phyloP scores from a whole-genome alignment of 2,113 vertebrate species.

The Nyctibius bracteatus region DNA sequence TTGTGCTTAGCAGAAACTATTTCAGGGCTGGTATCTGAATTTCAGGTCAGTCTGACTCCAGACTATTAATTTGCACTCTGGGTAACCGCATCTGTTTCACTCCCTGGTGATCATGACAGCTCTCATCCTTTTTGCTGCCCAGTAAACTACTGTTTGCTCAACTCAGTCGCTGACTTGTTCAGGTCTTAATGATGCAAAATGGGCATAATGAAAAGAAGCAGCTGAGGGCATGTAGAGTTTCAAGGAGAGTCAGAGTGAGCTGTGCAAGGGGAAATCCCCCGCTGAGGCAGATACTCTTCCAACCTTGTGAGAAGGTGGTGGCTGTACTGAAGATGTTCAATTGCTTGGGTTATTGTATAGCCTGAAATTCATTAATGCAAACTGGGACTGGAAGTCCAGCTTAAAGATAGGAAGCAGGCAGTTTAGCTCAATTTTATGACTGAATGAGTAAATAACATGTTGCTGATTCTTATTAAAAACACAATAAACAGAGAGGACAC shows the following conservation, averaged over 20 bases:
- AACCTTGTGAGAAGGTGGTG: not conserved
- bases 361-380: not conserved
- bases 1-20: not conserved
- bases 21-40: not conserved
- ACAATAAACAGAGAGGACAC: not conserved
- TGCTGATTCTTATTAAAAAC: not conserved
- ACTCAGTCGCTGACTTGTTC: not conserved
- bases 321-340: not conserved
- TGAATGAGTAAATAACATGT: not conserved
- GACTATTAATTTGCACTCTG: not conserved
- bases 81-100: not conserved
- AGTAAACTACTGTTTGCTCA: not conserved
- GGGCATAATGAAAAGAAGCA: not conserved
- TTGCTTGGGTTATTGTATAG: not conserved
- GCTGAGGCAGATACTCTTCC: not conserved
- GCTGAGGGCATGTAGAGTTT: not conserved
- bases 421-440: not conserved
- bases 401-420: not conserved
- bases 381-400: not conserved
- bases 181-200: not conserved
- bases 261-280: not conserved
- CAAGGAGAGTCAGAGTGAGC: not conserved
- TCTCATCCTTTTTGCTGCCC: not conserved
- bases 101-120: not conserved
- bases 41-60: not conserved